Base-by-base conservation (phyloP, 2,888 invertebrate genomes). In the Druceiella hillmani region DNA sequence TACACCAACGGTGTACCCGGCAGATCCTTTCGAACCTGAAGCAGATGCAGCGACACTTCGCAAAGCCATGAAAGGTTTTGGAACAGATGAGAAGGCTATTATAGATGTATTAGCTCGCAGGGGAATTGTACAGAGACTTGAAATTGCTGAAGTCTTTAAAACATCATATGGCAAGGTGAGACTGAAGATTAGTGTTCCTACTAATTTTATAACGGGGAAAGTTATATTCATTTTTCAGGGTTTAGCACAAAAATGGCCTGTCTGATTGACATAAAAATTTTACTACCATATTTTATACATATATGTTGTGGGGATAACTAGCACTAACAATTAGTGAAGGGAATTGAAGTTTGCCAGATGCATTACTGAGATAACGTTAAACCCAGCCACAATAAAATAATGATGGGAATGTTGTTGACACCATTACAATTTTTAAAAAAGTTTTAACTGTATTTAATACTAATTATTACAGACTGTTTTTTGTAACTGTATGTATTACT, bases 21-120 rank as follows among this genome's bases (percentile, higher is more conserved):
- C 87, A 44, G 85, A 87, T 50, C 86, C 86, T 25, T 91, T 90
- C 65, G 87, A 91, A 59, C 82, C 90, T 9, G 80, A 81, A 42
- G 81, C 82, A 33, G 91, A 92, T 72, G 90, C 91, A 3, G 83
- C 83, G 48, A 79, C 82, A 41, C 75, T 92, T 35, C 80, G 87
- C 50, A 89, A 88, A 61, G 91, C 92, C 12, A 91, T 93, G 91
- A 92, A 92, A 62, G 92, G 91, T 38, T 82, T 92, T 54, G 90
- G 93, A 38, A 91, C 92, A 17, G 89, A 94, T 57, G 93, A 94
- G 61, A 86, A 86, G 55, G 82, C 90, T 41, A 89, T 95, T 61
- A 91, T 92, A 54, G 87, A 90, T 56, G 82, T 95, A 4, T 75
- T 97, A 26, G 87, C 88, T 38, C 83, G 84, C 48, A 80, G 95